phyloP scores from a whole-genome alignment of 1,140 invertebrate genomes.

The Sesamia nonagrioides region DNA sequence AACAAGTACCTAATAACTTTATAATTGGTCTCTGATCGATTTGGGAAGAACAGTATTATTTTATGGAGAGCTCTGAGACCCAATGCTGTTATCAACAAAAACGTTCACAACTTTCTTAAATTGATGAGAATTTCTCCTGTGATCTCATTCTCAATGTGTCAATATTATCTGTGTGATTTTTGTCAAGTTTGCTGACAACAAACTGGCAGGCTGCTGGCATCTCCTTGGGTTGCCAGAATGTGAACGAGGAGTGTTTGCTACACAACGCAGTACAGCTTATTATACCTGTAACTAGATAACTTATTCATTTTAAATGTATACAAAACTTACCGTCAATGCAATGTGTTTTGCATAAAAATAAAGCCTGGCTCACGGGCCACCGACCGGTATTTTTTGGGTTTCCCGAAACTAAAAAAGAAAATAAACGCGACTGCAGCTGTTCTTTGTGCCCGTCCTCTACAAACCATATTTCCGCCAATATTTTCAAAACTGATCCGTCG shows the following conservation, averaged over 20 bases:
- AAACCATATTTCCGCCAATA: not conserved
- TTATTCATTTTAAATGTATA: too few species aligned
- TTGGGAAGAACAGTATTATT: not conserved
- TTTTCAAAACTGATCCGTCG: conserved; percentile 4
- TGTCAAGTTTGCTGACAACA: too few species aligned
- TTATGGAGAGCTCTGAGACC: too few species aligned
- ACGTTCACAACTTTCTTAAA: too few species aligned
- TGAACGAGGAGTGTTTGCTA: not conserved
- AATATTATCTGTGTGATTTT: too few species aligned
- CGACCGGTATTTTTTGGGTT: not conserved
- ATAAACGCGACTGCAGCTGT: not conserved
- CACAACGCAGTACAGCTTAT: not conserved
- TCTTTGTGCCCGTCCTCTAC: not conserved
- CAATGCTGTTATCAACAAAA: too few species aligned
- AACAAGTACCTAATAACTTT: not conserved
- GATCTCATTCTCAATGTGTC: too few species aligned
- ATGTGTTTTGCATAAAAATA: too few species aligned
- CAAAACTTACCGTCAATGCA: too few species aligned
- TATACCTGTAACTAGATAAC: too few species aligned
- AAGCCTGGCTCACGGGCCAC: too few species aligned
- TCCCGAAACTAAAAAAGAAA: not conserved
- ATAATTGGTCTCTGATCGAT: not conserved
- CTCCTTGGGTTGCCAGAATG: not conserved
- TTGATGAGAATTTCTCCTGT: too few species aligned
- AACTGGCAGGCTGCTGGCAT: not conserved